These are phyloP conservation scores for Tragelaphus strepsiceros DNA, from an alignment of 2,113 vertebrate species.

Conservation along the genomic window DNA sequence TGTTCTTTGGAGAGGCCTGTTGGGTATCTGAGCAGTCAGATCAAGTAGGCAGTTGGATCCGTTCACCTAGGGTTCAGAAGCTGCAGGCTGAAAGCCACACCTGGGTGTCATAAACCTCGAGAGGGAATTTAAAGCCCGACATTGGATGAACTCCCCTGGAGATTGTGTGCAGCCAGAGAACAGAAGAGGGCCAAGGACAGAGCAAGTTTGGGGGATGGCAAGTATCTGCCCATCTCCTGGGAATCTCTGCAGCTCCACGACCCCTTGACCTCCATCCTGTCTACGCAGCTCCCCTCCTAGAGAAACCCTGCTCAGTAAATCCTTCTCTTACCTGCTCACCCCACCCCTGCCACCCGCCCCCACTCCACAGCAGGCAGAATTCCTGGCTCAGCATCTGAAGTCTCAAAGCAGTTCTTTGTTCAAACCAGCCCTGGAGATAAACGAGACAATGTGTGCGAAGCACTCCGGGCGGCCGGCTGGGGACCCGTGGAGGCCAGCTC, in stretches of 20 bases:
- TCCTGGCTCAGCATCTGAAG: not conserved
- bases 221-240: not conserved
- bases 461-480: rapidly evolving
- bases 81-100: not conserved
- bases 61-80: not conserved
- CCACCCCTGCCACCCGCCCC: not conserved
- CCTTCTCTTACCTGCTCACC: slow-evolving; percentile 10
- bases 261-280: not conserved
- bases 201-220: not conserved
- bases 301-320: not conserved
- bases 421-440: not conserved
- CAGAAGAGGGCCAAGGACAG: not conserved
- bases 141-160: not conserved
- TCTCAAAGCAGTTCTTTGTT: slow-evolving; percentile 67
- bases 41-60: not conserved
- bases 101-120: not conserved
- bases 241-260: rapidly evolving
- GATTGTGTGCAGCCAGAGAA: not conserved
- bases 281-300: not conserved
- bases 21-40: rapidly evolving
- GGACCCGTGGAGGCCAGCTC: not conserved
- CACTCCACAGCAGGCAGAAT: not conserved
- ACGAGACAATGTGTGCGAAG: not conserved
- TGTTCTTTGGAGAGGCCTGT: not conserved
- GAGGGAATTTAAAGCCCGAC: not conserved